Conservation (phyloP, 2,113 vertebrate genomes). For the Pseudonaja textilis region DNA sequence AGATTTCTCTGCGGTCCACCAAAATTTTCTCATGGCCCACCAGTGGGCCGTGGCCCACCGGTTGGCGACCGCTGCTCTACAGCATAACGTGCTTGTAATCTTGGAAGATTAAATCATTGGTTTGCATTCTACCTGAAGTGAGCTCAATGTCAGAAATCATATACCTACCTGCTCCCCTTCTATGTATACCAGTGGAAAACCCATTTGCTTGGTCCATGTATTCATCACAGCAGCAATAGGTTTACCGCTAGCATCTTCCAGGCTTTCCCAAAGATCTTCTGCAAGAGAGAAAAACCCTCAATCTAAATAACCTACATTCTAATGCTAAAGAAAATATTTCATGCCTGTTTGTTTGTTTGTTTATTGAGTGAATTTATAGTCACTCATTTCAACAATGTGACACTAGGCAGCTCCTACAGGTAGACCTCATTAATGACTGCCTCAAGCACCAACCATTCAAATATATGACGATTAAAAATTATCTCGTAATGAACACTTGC, state of each 20-base stretch:
- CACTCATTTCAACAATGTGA: neutral
- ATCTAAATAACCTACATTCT: neutral
- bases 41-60: no score
- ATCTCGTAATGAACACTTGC: neutral
- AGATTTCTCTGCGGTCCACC: no score
- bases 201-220: slow-evolving; percentile 99
- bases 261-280: slow-evolving; percentile 98
- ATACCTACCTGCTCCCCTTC: slow-evolving; percentile 88
- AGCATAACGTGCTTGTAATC: neutral
- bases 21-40: no score
- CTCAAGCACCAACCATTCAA: neutral
- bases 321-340: neutral
- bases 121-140: neutral
- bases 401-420: neutral
- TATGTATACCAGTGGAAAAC: slow-evolving; percentile 92
- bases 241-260: slow-evolving; percentile 93
- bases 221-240: slow-evolving; percentile 94
- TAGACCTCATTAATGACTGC: neutral
- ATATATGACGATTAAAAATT: neutral
- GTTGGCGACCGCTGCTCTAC: neutral
- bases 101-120: neutral
- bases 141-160: neutral
- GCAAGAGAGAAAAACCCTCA: slow-evolving; percentile 40
- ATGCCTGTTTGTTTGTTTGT: neutral
- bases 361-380: neutral